These are phyloP conservation scores for Cataglyphis rosenhaueri DNA, from an alignment of 2,888 invertebrate genomes.

Conservation along the genomic window DNA sequence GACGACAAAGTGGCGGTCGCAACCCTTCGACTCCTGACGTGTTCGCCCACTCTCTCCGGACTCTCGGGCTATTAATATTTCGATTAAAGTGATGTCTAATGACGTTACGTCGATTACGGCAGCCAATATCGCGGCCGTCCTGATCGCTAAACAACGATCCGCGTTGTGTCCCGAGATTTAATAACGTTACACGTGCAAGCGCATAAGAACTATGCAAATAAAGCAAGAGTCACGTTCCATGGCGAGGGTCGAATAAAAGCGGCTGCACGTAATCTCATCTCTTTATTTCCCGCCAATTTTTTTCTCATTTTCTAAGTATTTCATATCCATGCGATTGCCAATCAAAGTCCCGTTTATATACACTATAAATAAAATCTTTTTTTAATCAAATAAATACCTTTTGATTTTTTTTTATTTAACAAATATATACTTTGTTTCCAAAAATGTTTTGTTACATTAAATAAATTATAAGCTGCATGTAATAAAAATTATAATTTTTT, in stretches of 20 bases:
- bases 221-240: background rate
- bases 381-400: no score
- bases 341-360: conserved; percentile 10
- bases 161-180: conserved; percentile 3
- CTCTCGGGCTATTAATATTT: conserved; percentile 71
- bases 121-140: conserved; percentile 25
- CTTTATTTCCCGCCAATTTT: background rate
- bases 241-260: conserved; percentile 8
- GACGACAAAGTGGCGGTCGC: conserved; percentile 67
- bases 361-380: no score
- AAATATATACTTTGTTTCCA: no score
- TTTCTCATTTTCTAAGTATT: background rate
- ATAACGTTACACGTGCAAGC: conserved; percentile 27
- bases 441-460: no score
- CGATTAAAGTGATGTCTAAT: conserved; percentile 69
- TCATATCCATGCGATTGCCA: background rate
- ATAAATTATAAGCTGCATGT: no score
- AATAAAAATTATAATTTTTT: no score
- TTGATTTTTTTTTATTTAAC: no score
- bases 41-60: conserved; percentile 60
- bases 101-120: conserved; percentile 63
- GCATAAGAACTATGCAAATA: conserved; percentile 22
- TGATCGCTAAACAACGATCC: conserved; percentile 24
- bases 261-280: background rate
- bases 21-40: conserved; percentile 71